phyloP scores from a whole-genome alignment of 2,888 invertebrate species.

The Anthophora plumipes region DNA sequence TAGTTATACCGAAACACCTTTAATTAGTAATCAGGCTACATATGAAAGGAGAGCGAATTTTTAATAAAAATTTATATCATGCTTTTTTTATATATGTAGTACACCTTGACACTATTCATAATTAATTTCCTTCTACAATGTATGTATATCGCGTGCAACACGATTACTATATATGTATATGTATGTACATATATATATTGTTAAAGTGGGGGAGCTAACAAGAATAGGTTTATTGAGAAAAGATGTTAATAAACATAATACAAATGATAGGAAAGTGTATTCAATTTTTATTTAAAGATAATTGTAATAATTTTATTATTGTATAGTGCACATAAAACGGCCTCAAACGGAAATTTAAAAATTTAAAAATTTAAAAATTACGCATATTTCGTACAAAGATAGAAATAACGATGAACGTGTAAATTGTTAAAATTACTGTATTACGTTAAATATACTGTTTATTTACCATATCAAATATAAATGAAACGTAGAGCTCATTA shows the following conservation, averaged over 20 bases:
- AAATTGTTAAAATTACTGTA: no score
- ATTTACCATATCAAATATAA: no score
- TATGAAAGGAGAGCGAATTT: not conserved
- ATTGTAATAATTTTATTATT: conserved; percentile 4
- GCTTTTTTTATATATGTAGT: not conserved
- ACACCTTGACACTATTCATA: not conserved
- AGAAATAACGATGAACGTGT: no score
- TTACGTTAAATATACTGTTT: no score
- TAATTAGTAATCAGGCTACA: not conserved
- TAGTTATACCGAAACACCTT: not conserved
- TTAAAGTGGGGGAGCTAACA: no score
- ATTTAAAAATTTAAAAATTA: no score
- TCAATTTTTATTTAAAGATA: not conserved
- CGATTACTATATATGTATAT: no score
- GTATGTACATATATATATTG: no score
- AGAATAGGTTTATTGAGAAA: not conserved
- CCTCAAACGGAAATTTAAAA: no score
- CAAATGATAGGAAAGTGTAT: not conserved
- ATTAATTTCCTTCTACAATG: not conserved
- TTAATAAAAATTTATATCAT: not conserved
- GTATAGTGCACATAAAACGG: no score
- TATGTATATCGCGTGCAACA: not conserved
- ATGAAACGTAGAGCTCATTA: no score
- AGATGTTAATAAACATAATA: not conserved
- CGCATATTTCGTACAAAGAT: no score